A percentile compares a stretch with the other conserved stretches of the same genome.
These are phyloP conservation scores for Caenorhabditis afra DNA, from an alignment of 2,888 invertebrate species.

Conservation along the genomic window DNA sequence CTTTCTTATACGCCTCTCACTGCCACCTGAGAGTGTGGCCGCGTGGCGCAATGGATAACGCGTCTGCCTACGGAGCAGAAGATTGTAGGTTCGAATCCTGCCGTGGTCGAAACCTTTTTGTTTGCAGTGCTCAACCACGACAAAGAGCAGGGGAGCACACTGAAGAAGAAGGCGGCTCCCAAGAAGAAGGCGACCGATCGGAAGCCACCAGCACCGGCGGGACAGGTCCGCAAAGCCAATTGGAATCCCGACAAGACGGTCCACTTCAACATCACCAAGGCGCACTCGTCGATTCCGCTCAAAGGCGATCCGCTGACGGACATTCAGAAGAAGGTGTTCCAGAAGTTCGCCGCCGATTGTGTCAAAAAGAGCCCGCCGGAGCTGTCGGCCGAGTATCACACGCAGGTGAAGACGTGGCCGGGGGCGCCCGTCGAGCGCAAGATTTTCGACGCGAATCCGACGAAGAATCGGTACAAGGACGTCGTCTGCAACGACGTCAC, in stretches of 20 bases:
- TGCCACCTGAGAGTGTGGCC: constrained; percentile 30
- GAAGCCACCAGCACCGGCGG: too few species aligned
- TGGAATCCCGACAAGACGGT: constrained; percentile 49
- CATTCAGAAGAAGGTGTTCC: constrained; percentile 43
- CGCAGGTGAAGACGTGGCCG: constrained; percentile 47
- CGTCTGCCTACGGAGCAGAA: constrained; percentile 81
- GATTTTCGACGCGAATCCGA: constrained; percentile 47
- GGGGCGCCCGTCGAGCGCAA: constrained; percentile 51
- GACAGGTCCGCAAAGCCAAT: too few species aligned
- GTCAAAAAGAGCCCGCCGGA: constrained; percentile 45
- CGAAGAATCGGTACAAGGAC: constrained; percentile 62
- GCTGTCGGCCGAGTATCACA: constrained; percentile 32
- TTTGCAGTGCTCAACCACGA: constrained; percentile 46
- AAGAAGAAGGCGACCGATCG: constrained; percentile 24
- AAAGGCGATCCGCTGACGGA: constrained; percentile 55
- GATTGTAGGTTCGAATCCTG: constrained; percentile 81
- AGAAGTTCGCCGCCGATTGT: constrained; percentile 46
- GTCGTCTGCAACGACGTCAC: constrained; percentile 56
- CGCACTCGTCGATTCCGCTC: constrained; percentile 21
- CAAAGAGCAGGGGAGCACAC: constrained; percentile 46
- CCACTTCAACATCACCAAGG: constrained; percentile 32
- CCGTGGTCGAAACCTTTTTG: constrained; percentile 65
- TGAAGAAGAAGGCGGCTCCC: constrained; percentile 23
- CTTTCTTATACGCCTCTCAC: background rate
- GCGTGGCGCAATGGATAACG: constrained; percentile 77